These are phyloP conservation scores for Casuarius casuarius DNA, from an alignment of 2,113 vertebrate species.

Conservation along the genomic window DNA sequence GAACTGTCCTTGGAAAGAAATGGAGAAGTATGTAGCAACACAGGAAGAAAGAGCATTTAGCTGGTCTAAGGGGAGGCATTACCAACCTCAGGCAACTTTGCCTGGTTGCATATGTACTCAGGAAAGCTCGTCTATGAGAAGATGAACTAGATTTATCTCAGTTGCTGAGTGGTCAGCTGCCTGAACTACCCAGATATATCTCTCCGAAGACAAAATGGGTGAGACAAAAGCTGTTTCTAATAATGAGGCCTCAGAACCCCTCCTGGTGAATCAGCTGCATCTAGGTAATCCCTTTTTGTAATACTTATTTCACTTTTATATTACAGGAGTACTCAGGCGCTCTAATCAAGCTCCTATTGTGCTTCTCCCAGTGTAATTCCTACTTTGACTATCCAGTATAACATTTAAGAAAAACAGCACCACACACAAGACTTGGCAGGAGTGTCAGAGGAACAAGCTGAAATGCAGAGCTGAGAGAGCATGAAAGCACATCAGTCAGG, in stretches of 20 bases:
- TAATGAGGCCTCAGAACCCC: background rate
- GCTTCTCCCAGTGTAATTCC: background rate
- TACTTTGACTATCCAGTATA: background rate
- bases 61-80: background rate
- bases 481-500: background rate
- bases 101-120: background rate
- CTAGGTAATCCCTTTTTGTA: background rate
- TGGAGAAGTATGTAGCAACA: background rate
- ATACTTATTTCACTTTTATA: background rate
- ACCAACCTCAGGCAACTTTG: background rate
- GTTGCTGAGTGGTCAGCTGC: background rate
- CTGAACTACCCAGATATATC: background rate
- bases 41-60: background rate
- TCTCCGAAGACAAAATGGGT: background rate
- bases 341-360: background rate
- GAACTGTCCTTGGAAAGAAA: background rate
- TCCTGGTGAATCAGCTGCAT: background rate
- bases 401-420: background rate
- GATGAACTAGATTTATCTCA: background rate
- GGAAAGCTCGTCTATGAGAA: background rate
- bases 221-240: background rate
- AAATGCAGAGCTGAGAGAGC: background rate
- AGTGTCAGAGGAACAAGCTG: rapidly evolving
- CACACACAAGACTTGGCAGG: background rate
- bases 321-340: background rate